These are phyloP conservation scores for Eumeta japonica DNA, from an alignment of 1,140 invertebrate species.

Conservation along the genomic window DNA sequence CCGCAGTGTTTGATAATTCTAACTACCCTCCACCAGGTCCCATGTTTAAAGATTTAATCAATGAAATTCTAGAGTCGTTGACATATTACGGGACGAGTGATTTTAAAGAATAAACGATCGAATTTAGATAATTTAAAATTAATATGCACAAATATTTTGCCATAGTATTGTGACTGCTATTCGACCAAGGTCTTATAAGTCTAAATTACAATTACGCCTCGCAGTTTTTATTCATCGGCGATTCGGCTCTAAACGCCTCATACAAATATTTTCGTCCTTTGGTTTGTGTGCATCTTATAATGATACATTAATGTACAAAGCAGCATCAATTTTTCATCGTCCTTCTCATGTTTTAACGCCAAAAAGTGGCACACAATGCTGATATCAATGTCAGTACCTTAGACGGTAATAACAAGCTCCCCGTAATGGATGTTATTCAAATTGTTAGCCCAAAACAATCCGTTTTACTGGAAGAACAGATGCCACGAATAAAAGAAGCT, in stretches of 20 bases:
- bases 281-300: conserved; percentile 32
- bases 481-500: conserved; percentile 11
- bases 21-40: conserved; percentile 23
- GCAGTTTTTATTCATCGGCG: conserved; percentile 33
- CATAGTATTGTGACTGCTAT: conserved; percentile 39
- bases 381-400: conserved; percentile 39
- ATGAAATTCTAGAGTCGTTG: conserved; percentile 25
- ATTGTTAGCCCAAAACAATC: conserved; percentile 28
- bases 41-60: conserved; percentile 27
- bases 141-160: conserved; percentile 27
- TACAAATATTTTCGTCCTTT: conserved; percentile 27
- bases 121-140: conserved; percentile 27
- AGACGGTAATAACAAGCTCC: conserved; percentile 35
- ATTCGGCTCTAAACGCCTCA: conserved; percentile 29
- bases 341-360: conserved; percentile 29
- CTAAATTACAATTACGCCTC: conserved; percentile 27
- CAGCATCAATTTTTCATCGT: conserved; percentile 31
- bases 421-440: conserved; percentile 40
- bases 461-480: too few species aligned
- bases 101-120: conserved; percentile 24
- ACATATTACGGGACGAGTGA: conserved; percentile 24
- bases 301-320: conserved; percentile 26
- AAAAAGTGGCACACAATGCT: conserved; percentile 37
- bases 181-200: conserved; percentile 33
- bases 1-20: conserved; percentile 21